Percentiles rank a stretch among this genome's conserved stretches.
Conservation (phyloP, 1,140 invertebrate species). For the Macrobrachium rosenbergii region DNA sequence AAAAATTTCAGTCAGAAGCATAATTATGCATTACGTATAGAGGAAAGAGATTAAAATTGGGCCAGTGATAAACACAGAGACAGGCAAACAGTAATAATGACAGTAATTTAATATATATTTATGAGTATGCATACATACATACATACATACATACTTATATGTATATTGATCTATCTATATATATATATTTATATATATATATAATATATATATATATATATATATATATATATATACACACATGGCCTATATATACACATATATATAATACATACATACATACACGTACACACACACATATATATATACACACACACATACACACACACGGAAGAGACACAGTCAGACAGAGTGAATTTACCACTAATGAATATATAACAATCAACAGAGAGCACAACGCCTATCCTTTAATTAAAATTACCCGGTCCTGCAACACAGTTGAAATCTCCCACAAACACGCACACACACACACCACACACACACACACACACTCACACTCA, state of each 20-base stretch:
- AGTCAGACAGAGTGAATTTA: constrained; percentile 17
- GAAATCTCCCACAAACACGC: too few relatives aligned
- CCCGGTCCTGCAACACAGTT: too few relatives aligned
- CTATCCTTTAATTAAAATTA: constrained; percentile 4
- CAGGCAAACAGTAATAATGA: too few relatives aligned
- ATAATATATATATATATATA: too few relatives aligned
- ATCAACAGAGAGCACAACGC: constrained; percentile 8
- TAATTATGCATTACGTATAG: too few relatives aligned
- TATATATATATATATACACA: constrained; percentile 14
- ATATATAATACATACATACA: constrained; percentile 22
- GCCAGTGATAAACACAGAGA: too few relatives aligned
- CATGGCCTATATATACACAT: constrained; percentile 19
- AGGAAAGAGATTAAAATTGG: too few relatives aligned
- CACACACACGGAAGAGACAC: constrained; percentile 3
- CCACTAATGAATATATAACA: constrained; percentile 26
- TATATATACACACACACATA: constrained; percentile 14
- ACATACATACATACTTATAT: constrained; percentile 14
- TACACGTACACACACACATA: constrained; percentile 7
- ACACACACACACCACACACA: too few relatives aligned
- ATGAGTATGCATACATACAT: constrained; percentile 21
- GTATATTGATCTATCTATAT: constrained; percentile 25
- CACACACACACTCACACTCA: too few relatives aligned
- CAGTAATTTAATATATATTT: constrained; percentile 22
- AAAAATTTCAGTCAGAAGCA: too few relatives aligned
- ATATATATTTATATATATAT: constrained; percentile 37